phyloP scores from a whole-genome alignment of 2,797 vertebrate genomes.

The Esox masquinongy region DNA sequence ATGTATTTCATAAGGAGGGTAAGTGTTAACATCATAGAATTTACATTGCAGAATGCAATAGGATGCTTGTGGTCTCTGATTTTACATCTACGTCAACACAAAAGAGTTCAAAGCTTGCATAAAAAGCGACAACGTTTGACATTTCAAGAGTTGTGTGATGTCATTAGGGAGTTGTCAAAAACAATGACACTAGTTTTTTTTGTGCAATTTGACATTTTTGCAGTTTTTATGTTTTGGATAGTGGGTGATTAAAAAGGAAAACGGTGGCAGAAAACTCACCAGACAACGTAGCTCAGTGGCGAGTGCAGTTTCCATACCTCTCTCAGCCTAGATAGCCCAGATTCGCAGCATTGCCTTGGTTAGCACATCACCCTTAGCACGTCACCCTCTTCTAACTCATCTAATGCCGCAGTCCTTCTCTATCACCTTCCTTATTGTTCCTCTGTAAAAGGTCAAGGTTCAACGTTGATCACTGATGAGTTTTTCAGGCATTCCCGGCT shows the following conservation, averaged over 20 bases:
- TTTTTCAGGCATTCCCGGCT: conserved; percentile 7
- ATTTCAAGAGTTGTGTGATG: background rate
- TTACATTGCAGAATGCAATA: background rate
- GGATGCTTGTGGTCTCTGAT: background rate
- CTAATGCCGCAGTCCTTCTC: background rate
- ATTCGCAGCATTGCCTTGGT: background rate
- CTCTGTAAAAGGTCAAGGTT: conserved; percentile 29
- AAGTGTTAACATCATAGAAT: background rate
- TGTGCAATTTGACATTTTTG: background rate
- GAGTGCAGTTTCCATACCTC: background rate
- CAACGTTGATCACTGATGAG: conserved; percentile 36
- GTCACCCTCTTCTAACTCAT: background rate
- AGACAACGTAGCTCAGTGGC: background rate
- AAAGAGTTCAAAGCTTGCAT: background rate
- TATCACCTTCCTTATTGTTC: background rate
- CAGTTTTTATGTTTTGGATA: background rate
- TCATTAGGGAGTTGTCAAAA: background rate
- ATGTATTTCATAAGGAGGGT: background rate
- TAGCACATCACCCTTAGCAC: background rate
- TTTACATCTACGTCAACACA: background rate
- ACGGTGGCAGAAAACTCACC: background rate
- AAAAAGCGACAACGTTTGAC: background rate
- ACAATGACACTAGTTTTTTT: background rate
- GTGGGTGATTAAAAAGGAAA: background rate
- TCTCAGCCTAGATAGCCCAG: background rate